Evolutionary conservation across 2,888 invertebrate genomes (phyloP), one percentile per base, ranked within the genome.

Genomic region (Amaurobius ferox): DNA sequence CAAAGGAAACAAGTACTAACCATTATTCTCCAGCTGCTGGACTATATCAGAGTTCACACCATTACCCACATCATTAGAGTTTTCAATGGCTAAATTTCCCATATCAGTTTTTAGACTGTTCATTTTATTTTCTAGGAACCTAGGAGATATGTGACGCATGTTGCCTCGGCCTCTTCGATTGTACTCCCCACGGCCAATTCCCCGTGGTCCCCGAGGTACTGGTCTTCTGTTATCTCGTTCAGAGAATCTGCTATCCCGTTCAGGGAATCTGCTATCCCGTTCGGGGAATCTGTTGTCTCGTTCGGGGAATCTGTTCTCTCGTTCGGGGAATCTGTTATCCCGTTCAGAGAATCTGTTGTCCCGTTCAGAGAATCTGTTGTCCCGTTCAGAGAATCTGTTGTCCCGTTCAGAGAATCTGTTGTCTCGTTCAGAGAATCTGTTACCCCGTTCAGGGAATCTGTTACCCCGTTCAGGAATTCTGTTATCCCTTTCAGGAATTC

Each of bases 91-190:
- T 5, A 86, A 55, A 6, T 86, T 72, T 48, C 79, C 86, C 68
- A 86, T 70, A 30, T 79, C 86, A 30, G 44, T 30, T 26, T n/a
- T 66, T 7, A 86, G 32, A 28, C 32, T 73, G 19, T 61, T 67
- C 1, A 72, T 23, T 72, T 85, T 78, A 77, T 83, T 76, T 61
- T 85, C 85, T 19, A 85, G 30, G 19, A 85, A 78, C 2, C 85
- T 48, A 26, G 85, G 85, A 0, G 85, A 85, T n/a, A 85, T 67
- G 7, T 85, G 85, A 16, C 85, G 66, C 39, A 32, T 78, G 30
- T 55, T 39, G n/a, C 87, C 80, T 1, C 83, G 29, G 11, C 79
- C 55, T 28, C 76, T 78, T 29, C 79, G 74, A 9, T 23, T 64
- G 19, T 78, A 55, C 0, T 88, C 73, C 1, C 80, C 85, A 48